A percentile compares a stretch with the other conserved stretches of the same genome.
These are phyloP conservation scores for Ispidina picta DNA, from an alignment of 2,797 vertebrate species.

Conservation along the genomic window DNA sequence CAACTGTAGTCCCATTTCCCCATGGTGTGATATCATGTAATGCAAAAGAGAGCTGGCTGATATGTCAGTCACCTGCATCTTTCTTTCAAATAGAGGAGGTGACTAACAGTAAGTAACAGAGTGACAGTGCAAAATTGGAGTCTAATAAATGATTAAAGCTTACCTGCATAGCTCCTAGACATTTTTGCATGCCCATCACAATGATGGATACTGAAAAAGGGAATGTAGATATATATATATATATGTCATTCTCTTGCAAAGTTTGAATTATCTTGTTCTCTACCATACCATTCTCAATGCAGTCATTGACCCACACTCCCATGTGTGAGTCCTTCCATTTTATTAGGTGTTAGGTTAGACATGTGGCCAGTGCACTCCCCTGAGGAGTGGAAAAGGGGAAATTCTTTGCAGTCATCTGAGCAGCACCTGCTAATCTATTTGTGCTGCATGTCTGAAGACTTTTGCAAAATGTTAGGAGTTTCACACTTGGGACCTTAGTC, in stretches of 20 bases:
- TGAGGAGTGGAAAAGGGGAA: neutral
- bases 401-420: neutral
- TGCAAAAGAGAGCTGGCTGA: neutral
- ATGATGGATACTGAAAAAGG: neutral
- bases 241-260: neutral
- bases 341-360: neutral
- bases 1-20: neutral
- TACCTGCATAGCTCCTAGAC: neutral
- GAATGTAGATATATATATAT: fast-evolving
- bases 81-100: neutral
- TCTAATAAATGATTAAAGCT: neutral
- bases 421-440: neutral
- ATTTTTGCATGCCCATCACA: neutral
- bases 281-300: neutral
- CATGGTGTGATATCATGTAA: neutral
- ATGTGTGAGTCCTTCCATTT: neutral
- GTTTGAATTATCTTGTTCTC: neutral
- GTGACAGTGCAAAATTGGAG: neutral
- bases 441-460: neutral
- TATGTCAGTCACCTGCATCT: neutral
- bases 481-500: neutral
- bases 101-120: neutral
- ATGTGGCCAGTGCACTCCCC: neutral
- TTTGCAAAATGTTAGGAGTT: neutral
- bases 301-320: neutral